These are phyloP conservation scores for Callionymus lyra DNA, from an alignment of 2,113 vertebrate species.

Conservation along the genomic window DNA sequence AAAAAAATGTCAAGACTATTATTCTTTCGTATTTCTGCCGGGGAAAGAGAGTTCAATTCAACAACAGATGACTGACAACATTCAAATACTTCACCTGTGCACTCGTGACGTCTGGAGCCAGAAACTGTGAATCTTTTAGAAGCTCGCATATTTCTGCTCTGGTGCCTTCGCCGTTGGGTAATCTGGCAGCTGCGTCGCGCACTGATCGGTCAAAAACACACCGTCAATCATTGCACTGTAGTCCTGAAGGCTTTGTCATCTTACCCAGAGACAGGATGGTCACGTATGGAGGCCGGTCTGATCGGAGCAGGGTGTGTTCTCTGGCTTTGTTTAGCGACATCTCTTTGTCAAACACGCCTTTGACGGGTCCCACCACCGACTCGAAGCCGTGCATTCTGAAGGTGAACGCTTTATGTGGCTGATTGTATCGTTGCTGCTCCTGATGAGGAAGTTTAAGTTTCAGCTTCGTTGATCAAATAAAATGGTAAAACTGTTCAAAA, in stretches of 20 bases:
- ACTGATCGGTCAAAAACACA: conserved; percentile 62
- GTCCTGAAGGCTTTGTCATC: conserved; percentile 7
- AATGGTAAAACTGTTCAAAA: conserved; percentile 3
- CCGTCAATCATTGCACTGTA: not conserved
- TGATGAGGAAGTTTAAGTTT: conserved; percentile 30
- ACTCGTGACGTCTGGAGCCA: conserved; percentile 94
- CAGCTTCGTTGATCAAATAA: too few species aligned
- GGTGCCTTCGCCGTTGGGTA: conserved; percentile 95
- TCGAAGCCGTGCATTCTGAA: conserved; percentile 97
- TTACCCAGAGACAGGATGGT: conserved; percentile 95
- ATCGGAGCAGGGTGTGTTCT: conserved; percentile 92
- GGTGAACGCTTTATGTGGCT: conserved; percentile 95
- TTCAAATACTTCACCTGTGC: conserved; percentile 73
- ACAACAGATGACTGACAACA: too few species aligned
- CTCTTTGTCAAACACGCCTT: conserved; percentile 97
- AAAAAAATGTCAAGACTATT: too few species aligned
- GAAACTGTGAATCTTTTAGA: conserved; percentile 94
- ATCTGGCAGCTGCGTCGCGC: conserved; percentile 88
- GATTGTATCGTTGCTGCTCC: conserved; percentile 94
- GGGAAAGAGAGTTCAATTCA: too few species aligned
- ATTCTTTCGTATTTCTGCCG: not conserved
- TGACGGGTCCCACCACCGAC: conserved; percentile 92
- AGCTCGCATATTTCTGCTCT: conserved; percentile 96
- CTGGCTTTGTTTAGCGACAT: conserved; percentile 95
- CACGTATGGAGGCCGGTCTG: conserved; percentile 90